Conservation (phyloP, 2,888 invertebrate species). For the Drosophila neutralis region DNA sequence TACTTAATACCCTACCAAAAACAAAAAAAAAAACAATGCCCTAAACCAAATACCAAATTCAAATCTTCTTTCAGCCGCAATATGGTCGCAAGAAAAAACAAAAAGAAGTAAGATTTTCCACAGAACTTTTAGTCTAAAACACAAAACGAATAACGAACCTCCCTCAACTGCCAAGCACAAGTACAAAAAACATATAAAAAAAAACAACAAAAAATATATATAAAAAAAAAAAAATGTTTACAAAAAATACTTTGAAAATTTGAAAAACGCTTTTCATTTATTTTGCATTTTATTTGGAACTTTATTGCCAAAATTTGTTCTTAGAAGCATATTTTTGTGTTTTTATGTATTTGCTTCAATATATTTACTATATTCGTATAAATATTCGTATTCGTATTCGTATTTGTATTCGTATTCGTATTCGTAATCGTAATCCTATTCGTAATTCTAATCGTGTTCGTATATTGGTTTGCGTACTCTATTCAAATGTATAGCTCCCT, state of each 20-base stretch:
- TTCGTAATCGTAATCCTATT: constrained; percentile 29
- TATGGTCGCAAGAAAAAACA: constrained; percentile 99
- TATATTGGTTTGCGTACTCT: constrained; percentile 46
- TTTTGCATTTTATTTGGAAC: constrained; percentile 53
- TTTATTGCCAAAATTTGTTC: constrained; percentile 64
- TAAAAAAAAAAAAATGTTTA: constrained; percentile 13
- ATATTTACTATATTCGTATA: constrained; percentile 43
- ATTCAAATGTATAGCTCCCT: constrained; percentile 34
- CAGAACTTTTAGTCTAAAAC: constrained; percentile 68
- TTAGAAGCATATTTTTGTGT: constrained; percentile 40
- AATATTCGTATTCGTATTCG: constrained; percentile 20
- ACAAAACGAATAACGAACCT: constrained; percentile 45
- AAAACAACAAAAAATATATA: constrained; percentile 5
- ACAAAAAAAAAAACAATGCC: constrained; percentile 42
- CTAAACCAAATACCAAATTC: constrained; percentile 71
- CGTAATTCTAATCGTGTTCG: constrained; percentile 35
- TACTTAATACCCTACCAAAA: constrained; percentile 43
- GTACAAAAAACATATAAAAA: constrained; percentile 16
- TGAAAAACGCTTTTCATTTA: constrained; percentile 43
- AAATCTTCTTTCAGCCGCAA: constrained; percentile 85
- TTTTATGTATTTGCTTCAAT: constrained; percentile 48
- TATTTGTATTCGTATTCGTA: constrained; percentile 14
- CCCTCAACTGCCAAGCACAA: constrained; percentile 24
- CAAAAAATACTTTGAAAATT: constrained; percentile 22
- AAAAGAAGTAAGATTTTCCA: constrained; percentile 96